phyloP scores from a whole-genome alignment of 2,113 vertebrate species.

The Ardeotis arabs region DNA sequence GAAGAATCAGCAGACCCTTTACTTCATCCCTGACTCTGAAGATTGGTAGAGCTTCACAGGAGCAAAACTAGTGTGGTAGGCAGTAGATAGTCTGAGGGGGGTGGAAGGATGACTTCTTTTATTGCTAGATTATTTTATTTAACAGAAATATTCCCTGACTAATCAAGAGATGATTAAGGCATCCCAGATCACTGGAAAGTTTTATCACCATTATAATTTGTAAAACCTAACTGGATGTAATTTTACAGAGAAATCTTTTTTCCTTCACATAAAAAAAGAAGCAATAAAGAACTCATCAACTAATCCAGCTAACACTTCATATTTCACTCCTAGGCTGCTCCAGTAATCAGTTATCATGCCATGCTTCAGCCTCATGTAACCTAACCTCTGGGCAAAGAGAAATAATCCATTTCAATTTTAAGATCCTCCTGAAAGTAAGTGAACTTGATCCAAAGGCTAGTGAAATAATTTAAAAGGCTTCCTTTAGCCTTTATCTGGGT shows the following conservation, averaged over 20 bases:
- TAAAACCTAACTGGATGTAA: background rate
- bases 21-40: background rate
- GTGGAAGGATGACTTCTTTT: background rate
- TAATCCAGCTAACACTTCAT: constrained; percentile 29
- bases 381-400: constrained; percentile 1
- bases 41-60: background rate
- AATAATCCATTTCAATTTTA: constrained; percentile 13
- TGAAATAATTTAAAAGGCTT: constrained; percentile 19
- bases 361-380: background rate
- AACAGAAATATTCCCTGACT: constrained; percentile 4
- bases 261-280: background rate
- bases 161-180: constrained; percentile 5
- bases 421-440: background rate
- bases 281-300: constrained; percentile 33
- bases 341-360: constrained; percentile 1
- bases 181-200: background rate
- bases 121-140: constrained; percentile 18
- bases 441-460: background rate
- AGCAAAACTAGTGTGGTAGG: background rate
- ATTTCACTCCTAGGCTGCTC: background rate
- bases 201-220: background rate
- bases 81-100: background rate
- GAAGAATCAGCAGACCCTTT: background rate
- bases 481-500: background rate
- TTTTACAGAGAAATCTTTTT: constrained; percentile 6